A percentile compares a stretch with the other conserved stretches of the same genome.
phyloP scores from a whole-genome alignment of 1,140 invertebrate species.

The Oryctes rhinoceros region DNA sequence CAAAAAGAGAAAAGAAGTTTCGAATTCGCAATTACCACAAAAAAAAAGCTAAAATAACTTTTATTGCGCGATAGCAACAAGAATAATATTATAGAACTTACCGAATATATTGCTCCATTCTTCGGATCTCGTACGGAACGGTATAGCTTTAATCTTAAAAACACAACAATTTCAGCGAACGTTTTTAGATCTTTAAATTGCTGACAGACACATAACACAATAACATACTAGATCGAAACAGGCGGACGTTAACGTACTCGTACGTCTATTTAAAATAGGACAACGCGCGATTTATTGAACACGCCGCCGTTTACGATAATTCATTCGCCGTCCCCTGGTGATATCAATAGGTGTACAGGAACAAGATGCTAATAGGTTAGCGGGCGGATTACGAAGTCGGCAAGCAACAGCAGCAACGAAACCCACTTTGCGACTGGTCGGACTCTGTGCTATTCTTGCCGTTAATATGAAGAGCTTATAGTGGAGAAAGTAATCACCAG shows the following conservation, averaged over 20 bases:
- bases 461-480: slow-evolving; percentile 19
- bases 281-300: slow-evolving; percentile 2
- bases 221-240: not conserved
- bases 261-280: not conserved
- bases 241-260: not conserved
- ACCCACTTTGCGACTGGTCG: slow-evolving; percentile 17
- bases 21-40: not conserved
- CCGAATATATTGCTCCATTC: slow-evolving; percentile 13
- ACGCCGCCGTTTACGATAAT: not conserved
- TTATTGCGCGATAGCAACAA: no score
- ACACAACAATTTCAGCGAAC: not conserved
- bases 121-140: not conserved
- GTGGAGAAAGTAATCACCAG: slow-evolving; percentile 11
- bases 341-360: slow-evolving; percentile 11
- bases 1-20: not conserved
- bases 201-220: not conserved
- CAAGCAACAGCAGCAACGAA: slow-evolving; percentile 13
- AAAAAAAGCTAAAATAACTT: no score
- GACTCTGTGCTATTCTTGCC: not conserved
- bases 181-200: not conserved
- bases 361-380: slow-evolving; percentile 15
- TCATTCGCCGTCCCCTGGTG: not conserved
- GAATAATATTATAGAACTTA: not conserved
- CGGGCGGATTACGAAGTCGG: not conserved
- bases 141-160: not conserved